phyloP scores from a whole-genome alignment of 2,113 vertebrate genomes.

The Ailurus styani region DNA sequence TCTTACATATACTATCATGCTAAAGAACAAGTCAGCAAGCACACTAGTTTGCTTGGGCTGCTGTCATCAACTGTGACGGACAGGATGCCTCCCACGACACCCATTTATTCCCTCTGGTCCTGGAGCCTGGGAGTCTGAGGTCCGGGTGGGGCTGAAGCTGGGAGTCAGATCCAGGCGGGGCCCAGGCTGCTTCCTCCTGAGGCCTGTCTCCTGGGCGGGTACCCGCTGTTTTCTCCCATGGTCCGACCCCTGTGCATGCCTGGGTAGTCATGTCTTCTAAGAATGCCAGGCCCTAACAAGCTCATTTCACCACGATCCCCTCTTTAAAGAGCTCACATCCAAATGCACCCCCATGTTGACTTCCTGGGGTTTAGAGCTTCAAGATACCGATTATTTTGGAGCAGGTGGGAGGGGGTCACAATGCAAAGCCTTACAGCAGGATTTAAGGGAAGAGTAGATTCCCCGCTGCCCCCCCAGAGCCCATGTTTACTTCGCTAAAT shows the following conservation, averaged over 20 bases:
- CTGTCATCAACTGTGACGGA: fast-evolving
- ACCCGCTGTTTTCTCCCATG: fast-evolving
- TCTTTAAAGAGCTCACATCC: too few species aligned
- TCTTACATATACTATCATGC: background rate
- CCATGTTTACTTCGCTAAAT: background rate
- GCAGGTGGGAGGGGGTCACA: fast-evolving
- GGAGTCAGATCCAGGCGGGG: fast-evolving
- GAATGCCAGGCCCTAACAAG: background rate
- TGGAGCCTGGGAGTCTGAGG: background rate
- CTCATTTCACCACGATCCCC: background rate
- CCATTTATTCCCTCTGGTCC: fast-evolving
- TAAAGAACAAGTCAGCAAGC: background rate
- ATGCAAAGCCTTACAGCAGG: too few species aligned
- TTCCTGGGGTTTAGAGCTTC: background rate
- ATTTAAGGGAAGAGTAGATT: background rate
- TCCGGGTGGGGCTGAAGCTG: background rate
- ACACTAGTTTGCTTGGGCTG: fast-evolving
- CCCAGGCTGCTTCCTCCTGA: background rate
- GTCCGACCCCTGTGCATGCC: fast-evolving
- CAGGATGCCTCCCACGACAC: fast-evolving
- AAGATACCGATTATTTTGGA: background rate
- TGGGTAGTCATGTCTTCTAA: background rate
- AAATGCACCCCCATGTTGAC: fast-evolving
- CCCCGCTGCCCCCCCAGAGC: too few species aligned
- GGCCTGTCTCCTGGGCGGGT: fast-evolving